Evolutionary conservation across 2,797 vertebrate species (phyloP).

Genomic region (Neosilurus hyrtlii): DNA sequence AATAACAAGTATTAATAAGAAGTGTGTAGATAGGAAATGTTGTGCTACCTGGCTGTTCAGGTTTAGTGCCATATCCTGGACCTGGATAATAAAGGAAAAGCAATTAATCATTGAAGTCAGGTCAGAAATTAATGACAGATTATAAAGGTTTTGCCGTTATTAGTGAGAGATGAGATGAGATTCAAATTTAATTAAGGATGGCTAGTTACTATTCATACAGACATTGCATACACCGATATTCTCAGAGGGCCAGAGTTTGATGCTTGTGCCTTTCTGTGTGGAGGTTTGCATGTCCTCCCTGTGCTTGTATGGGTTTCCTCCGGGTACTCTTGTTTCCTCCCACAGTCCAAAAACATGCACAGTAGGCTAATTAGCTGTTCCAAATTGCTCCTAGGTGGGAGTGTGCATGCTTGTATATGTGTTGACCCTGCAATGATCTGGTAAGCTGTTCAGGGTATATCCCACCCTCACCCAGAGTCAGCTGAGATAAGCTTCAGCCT

Average conservation of each 20-base stretch:
- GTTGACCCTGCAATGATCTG: no score
- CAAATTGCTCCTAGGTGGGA: no score
- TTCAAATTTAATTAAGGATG: background rate
- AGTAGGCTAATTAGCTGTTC: no score
- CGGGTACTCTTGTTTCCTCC: no score
- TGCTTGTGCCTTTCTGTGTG: no score
- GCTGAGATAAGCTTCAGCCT: no score
- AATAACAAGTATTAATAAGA: background rate
- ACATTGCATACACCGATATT: background rate
- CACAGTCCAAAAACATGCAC: no score
- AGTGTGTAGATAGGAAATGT: background rate
- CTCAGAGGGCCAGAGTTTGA: background rate
- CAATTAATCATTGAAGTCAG: background rate
- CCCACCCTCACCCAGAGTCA: no score
- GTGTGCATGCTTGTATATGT: no score
- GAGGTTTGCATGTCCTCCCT: no score
- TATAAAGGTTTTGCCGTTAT: background rate
- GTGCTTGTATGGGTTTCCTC: no score
- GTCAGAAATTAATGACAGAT: background rate
- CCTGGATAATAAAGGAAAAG: conserved; percentile 33
- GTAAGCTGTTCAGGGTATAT: no score
- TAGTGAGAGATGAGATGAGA: background rate
- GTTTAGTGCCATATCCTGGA: conserved; percentile 50
- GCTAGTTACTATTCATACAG: background rate
- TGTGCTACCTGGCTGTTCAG: conserved; percentile 58